A percentile compares a stretch with the other conserved stretches of the same genome.
Evolutionary conservation across 2,797 vertebrate species (phyloP).

Genomic region (Chaetophractus vellerosus): DNA sequence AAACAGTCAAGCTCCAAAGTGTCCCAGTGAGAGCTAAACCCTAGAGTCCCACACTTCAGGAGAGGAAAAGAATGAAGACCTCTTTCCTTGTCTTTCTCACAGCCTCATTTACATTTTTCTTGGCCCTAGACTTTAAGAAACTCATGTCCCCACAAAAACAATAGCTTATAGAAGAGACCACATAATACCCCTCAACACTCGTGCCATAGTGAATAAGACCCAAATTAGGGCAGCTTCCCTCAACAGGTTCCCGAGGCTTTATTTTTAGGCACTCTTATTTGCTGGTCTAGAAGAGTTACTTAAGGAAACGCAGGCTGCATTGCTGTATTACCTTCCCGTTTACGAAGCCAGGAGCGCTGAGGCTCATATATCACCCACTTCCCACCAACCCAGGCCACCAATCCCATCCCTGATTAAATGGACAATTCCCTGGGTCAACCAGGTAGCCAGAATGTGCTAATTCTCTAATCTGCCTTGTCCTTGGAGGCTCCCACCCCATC

Average conservation of each 20-base stretch:
- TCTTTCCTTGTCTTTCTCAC: not conserved
- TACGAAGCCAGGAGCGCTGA: not conserved
- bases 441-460: not conserved
- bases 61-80: not conserved
- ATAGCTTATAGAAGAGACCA: not conserved
- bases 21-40: too few species aligned
- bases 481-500: conserved; percentile 26
- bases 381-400: not conserved
- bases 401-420: not conserved
- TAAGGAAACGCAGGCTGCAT: not conserved
- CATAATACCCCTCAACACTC: too few species aligned
- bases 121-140: not conserved
- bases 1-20: not conserved
- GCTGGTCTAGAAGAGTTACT: not conserved
- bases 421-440: not conserved
- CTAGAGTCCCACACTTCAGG: not conserved
- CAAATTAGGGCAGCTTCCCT: not conserved
- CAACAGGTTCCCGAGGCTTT: not conserved
- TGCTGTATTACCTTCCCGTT: not conserved
- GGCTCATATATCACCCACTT: not conserved
- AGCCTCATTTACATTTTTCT: not conserved
- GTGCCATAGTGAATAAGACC: not conserved
- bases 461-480: conserved; percentile 53
- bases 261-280: too few species aligned
- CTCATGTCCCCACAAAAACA: not conserved